Conservation (phyloP, 2,113 vertebrate genomes). For the Thymallus thymallus region DNA sequence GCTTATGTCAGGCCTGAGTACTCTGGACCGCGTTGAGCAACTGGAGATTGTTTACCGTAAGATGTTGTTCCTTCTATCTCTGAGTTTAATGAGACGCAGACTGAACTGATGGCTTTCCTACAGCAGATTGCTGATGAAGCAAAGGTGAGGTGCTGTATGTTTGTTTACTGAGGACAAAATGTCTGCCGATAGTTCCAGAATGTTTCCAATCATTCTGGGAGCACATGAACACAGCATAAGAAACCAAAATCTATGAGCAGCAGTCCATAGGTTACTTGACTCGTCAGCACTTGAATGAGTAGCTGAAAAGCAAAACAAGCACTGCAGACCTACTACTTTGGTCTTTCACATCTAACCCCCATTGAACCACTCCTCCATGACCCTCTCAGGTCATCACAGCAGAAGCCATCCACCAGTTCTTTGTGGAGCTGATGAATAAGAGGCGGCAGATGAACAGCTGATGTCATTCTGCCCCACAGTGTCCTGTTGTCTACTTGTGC, state of each 20-base stretch:
- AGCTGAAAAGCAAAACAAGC: background rate
- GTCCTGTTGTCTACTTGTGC: background rate
- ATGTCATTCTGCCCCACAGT: background rate
- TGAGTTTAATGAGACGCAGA: conserved; percentile 91
- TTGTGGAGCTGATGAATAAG: conserved; percentile 88
- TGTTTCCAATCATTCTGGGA: too few relatives aligned
- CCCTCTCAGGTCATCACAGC: conserved; percentile 82
- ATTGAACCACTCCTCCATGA: background rate
- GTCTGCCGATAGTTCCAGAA: too few relatives aligned
- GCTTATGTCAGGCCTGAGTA: conserved; percentile 84
- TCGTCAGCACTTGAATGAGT: background rate
- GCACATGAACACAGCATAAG: too few relatives aligned
- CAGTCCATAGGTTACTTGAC: too few relatives aligned
- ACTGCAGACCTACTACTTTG: background rate
- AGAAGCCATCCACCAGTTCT: conserved; percentile 87
- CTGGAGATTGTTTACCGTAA: conserved; percentile 93
- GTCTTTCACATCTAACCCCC: background rate
- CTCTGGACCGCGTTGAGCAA: conserved; percentile 87
- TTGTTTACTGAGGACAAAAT: too few relatives aligned
- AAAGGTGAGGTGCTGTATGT: conserved; percentile 76
- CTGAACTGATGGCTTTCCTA: conserved; percentile 84
- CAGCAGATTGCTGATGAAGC: conserved; percentile 86
- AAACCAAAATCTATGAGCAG: too few relatives aligned
- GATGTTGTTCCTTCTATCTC: conserved; percentile 10
- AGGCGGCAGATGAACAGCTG: conserved; percentile 62